phyloP scores from a whole-genome alignment of 1,140 invertebrate genomes.

The Parasteatoda tepidariorum region DNA sequence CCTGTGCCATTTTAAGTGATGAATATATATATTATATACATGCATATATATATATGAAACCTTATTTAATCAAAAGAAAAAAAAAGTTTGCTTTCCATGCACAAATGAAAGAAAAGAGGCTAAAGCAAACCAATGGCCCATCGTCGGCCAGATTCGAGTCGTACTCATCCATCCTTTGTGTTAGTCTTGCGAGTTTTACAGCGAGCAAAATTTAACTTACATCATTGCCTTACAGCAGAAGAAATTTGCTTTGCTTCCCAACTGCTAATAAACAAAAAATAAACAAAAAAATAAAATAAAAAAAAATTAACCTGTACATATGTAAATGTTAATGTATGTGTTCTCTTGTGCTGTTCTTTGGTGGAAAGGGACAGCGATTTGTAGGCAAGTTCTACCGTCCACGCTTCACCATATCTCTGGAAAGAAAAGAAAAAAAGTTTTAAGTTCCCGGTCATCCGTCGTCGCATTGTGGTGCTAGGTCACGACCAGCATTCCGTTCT shows the following conservation, averaged over 20 bases:
- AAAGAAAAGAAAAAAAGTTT: neutral
- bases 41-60: constrained; percentile 23
- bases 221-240: neutral
- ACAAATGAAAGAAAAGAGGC: constrained; percentile 10
- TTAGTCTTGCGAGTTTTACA: neutral
- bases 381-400: constrained; percentile 49
- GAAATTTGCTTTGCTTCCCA: neutral
- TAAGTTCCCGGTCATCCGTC: neutral
- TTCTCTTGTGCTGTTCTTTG: neutral
- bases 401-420: constrained; percentile 34
- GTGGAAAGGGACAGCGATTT: neutral
- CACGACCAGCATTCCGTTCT: constrained; percentile 19
- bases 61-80: constrained; percentile 58
- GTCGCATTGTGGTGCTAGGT: constrained; percentile 1
- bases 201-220: neutral
- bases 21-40: constrained; percentile 43
- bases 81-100: constrained; percentile 50
- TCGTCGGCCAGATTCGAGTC: neutral
- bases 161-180: constrained; percentile 27
- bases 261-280: neutral
- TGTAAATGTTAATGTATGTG: constrained; percentile 2
- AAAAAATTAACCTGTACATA: constrained; percentile 15
- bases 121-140: constrained; percentile 11
- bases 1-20: constrained; percentile 50
- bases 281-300: neutral